phyloP scores from a whole-genome alignment of 2,113 vertebrate genomes.

The Misgurnus anguillicaudatus region DNA sequence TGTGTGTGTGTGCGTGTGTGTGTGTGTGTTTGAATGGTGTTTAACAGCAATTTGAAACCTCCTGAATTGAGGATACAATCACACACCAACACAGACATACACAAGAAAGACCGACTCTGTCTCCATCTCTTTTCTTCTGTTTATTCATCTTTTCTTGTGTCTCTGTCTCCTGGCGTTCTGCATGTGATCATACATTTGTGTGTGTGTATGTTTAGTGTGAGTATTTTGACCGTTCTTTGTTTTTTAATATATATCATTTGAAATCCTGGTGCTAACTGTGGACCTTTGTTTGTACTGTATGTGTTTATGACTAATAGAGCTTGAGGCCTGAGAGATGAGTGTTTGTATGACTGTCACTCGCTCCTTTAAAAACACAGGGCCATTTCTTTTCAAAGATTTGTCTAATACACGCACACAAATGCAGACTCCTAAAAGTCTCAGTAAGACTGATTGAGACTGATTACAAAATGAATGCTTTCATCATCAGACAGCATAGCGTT shows the following conservation, averaged over 20 bases:
- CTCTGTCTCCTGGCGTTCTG: constrained; percentile 23
- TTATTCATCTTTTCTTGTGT: constrained; percentile 31
- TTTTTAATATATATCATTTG: constrained; percentile 70
- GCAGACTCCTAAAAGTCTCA: constrained; percentile 41
- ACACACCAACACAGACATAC: background rate
- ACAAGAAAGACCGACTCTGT: background rate
- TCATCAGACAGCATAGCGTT: constrained; percentile 8
- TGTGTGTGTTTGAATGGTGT: constrained; percentile 15
- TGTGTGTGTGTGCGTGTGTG: constrained; percentile 7
- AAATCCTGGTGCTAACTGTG: constrained; percentile 70
- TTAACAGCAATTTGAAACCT: constrained; percentile 18
- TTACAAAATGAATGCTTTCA: constrained; percentile 39
- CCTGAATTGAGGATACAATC: constrained; percentile 2
- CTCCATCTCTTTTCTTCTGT: constrained; percentile 11
- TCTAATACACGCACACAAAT: constrained; percentile 14
- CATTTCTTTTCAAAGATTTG: constrained; percentile 30
- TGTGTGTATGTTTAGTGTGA: constrained; percentile 35
- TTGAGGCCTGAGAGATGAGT: constrained; percentile 58
- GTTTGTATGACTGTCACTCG: constrained; percentile 54
- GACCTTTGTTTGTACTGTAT: constrained; percentile 61
- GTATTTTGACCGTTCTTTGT: constrained; percentile 27
- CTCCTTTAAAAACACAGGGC: constrained; percentile 37
- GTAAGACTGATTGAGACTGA: constrained; percentile 37
- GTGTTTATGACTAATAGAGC: constrained; percentile 62
- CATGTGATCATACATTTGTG: constrained; percentile 46